A percentile compares a stretch with the other conserved stretches of the same genome.
Evolutionary conservation across 2,888 invertebrate genomes (phyloP).

Genomic region (Pecten maximus): DNA sequence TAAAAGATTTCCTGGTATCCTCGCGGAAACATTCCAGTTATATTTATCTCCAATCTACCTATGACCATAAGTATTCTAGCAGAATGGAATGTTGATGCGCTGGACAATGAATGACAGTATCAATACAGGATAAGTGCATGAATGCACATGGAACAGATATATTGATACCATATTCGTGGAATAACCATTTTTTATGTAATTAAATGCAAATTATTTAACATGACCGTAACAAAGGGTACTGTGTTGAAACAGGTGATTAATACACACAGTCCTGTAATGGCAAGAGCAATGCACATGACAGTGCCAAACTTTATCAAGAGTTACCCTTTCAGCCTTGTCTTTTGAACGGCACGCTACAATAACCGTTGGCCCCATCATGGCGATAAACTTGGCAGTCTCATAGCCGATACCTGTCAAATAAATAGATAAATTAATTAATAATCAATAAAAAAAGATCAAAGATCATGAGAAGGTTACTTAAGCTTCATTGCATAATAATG

Average conservation of each 20-base stretch:
- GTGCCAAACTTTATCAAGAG: no score
- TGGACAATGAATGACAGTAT: background rate
- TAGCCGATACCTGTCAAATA: background rate
- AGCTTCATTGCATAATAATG: no score
- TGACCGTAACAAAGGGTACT: background rate
- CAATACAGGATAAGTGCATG: background rate
- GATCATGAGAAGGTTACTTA: no score
- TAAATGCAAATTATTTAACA: background rate
- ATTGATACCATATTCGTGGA: background rate
- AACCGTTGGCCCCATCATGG: background rate
- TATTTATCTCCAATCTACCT: background rate
- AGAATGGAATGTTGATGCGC: background rate
- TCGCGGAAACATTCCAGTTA: background rate
- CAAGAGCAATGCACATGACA: background rate
- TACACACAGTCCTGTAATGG: no score
- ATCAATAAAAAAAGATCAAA: no score
- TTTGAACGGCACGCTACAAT: background rate
- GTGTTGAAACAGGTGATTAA: no score
- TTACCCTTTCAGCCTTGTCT: slow-evolving; percentile 1
- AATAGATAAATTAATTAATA: no score
- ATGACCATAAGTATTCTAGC: background rate
- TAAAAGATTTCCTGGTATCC: background rate
- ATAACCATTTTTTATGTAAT: background rate
- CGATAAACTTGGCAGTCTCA: background rate
- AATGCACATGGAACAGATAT: background rate